These are phyloP conservation scores for Chrysomela aeneicollis DNA, from an alignment of 2,888 invertebrate genomes.

Conservation along the genomic window DNA sequence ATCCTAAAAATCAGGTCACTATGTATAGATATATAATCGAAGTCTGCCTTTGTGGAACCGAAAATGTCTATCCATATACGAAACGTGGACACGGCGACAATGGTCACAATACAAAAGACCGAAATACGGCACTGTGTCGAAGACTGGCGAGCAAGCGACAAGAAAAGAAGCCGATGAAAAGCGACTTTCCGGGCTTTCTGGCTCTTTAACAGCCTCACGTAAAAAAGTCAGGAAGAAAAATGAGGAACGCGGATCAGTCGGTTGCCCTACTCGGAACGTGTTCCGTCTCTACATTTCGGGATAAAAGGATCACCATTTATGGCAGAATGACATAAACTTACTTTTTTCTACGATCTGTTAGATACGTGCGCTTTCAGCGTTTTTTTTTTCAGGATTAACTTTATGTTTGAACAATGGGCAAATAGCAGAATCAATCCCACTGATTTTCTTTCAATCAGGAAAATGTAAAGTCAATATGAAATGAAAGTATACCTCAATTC, in stretches of 20 bases:
- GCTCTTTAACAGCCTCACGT: slow-evolving; percentile 16
- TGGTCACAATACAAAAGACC: neutral
- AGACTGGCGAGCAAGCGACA: neutral
- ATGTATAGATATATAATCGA: neutral
- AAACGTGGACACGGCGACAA: neutral
- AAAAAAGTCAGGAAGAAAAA: slow-evolving; percentile 7
- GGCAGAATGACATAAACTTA: neutral
- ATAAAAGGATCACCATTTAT: neutral
- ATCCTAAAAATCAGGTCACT: neutral
- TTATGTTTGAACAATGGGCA: too few species aligned
- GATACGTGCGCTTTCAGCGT: too few species aligned
- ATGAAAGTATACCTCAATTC: too few species aligned
- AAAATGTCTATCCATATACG: neutral
- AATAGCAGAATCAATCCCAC: too few species aligned
- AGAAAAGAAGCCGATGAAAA: neutral
- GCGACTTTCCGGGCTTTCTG: slow-evolving; percentile 22
- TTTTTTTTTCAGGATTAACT: too few species aligned
- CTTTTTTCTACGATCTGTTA: neutral
- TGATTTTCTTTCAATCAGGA: too few species aligned
- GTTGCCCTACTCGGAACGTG: neutral
- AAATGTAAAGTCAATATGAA: too few species aligned
- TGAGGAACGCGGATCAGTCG: neutral
- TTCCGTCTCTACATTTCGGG: neutral
- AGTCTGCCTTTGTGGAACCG: neutral
- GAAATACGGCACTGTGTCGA: neutral